Base-by-base conservation (phyloP, 2,888 invertebrate species). In the Cheilosia impressa region DNA sequence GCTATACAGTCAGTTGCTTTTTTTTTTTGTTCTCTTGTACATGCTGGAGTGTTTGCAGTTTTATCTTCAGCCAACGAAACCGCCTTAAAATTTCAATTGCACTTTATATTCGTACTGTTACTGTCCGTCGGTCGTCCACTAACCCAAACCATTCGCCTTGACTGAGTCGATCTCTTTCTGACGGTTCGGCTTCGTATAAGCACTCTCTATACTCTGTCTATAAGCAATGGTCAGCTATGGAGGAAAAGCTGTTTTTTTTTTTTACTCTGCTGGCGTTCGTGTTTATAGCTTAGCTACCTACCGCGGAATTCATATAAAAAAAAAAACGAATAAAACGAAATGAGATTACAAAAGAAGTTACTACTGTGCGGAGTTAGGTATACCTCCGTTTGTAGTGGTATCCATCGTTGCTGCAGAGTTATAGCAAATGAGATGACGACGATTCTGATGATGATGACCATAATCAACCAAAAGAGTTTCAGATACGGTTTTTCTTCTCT, bases 71-170 rank as follows among this genome's bases (percentile, higher is more conserved):
- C 84, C 84, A 84, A 84, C 69, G 75, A 75, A 80, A 75, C 84
- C 75, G 75, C 69, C 79, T 84, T 75, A 58, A 71, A 66, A 76
- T 63, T 84, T 84, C 79, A 84, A 84, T 76, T 80, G 84, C 84
- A 80, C 41, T 79, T 72, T 69, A 68, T 77, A 73, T 65, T 78
- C 55, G 47, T 72, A 82, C 53, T 24, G 62, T 71, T 72, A 82
- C 53, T 24, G 62, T 71, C 34, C n/a, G 63, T 71, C 53, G 52
- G 63, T 71, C 53, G 52, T 60, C 41, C 43, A 58, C 43, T 58
- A 43, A 24, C 52, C 60, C 24, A 62, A 57, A 52, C 24, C 60
- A 65, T 77, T 77, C 43, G 47, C 60, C 53, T 47, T 69, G 55
- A 68, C 58, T 76, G 76, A 66, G 50, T 62, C 55, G 62, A 34